Evolutionary conservation across 2,797 vertebrate genomes (phyloP).

Genomic region (Streptopelia turtur): DNA sequence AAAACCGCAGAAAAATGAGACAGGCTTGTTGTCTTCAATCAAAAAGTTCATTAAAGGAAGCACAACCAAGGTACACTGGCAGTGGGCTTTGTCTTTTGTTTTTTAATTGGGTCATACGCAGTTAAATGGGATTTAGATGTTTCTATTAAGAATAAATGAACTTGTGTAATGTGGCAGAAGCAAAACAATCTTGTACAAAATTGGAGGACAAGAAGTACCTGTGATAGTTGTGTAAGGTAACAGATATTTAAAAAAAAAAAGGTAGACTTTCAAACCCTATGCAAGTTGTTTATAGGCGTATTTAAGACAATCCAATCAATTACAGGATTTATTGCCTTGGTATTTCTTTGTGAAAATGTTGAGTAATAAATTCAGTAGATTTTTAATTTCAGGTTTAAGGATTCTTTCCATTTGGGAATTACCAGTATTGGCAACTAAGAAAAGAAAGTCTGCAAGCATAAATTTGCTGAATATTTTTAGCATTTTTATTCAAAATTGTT

Average conservation of each 20-base stretch:
- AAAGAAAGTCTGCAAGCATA: background rate
- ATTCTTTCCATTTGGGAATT: background rate
- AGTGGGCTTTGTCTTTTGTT: background rate
- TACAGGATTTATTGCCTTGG: background rate
- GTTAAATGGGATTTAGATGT: background rate
- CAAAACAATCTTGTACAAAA: background rate
- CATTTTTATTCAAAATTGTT: background rate
- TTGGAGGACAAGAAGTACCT: background rate
- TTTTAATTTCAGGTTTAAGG: background rate
- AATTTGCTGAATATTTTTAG: background rate
- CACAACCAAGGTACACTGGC: conserved; percentile 87
- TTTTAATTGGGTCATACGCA: background rate
- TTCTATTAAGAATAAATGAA: background rate
- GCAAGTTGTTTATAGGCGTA: accelerated
- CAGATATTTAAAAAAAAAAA: background rate
- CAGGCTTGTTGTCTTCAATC: conserved; percentile 92
- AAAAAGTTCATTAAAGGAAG: conserved; percentile 97
- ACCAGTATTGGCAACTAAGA: background rate
- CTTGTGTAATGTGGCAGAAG: background rate
- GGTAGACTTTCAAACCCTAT: background rate
- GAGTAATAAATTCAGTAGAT: background rate
- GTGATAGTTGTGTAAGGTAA: background rate
- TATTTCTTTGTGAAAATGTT: background rate
- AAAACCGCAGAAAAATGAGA: conserved; percentile 91
- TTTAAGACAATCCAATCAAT: background rate